Base-by-base conservation (phyloP, 1,140 invertebrate genomes). In the Bicyclus anynana region DNA sequence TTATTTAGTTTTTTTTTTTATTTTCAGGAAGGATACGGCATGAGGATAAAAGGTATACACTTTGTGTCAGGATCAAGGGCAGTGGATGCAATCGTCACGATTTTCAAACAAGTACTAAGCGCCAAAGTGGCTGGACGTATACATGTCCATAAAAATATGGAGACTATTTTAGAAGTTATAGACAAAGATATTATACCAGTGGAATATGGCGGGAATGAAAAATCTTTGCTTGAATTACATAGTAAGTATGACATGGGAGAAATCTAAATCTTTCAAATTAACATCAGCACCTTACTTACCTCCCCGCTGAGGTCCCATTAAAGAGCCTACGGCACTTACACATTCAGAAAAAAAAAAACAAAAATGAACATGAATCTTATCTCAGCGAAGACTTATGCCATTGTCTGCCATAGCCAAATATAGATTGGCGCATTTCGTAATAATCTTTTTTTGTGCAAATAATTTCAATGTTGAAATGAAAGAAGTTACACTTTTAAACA, bases 1-100 rank as follows among this genome's bases (percentile, higher is more conserved):
- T n/a, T n/a, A n/a, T n/a, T n/a, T n/a, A n/a, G n/a, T n/a, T n/a
- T n/a, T n/a, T n/a, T n/a, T 5, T 40, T 5, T 17, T 12, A 16
- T 40, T 71, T 77, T 10, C 42, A 77, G 74, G 67, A 69, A 58
- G 72, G 63, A 14, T 77, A 69, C 13, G 67, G 67, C 5, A 64
- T 71, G 59, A 54, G 59, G 53, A 54, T 77, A 29, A 69, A 69
- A 29, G 67, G 64, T 1, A 62, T 72, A 5, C 60, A 73, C 44
- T 40, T 67, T 5, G 29, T 73, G 20, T 58, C 65, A 6, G 14
- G 59, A 40, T 75, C 75, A n/a, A 71, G 62, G 40, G 42, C 62
- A 0, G 38, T 77, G 0, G 70, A 75, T 18, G 35, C 53, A 7
- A 38, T 77, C 2, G 20, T 74, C 4, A 27, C 44, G 4, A 27